A percentile compares a stretch with the other conserved stretches of the same genome.
phyloP scores from a whole-genome alignment of 2,888 invertebrate genomes.

The Cataglyphis cursor region DNA sequence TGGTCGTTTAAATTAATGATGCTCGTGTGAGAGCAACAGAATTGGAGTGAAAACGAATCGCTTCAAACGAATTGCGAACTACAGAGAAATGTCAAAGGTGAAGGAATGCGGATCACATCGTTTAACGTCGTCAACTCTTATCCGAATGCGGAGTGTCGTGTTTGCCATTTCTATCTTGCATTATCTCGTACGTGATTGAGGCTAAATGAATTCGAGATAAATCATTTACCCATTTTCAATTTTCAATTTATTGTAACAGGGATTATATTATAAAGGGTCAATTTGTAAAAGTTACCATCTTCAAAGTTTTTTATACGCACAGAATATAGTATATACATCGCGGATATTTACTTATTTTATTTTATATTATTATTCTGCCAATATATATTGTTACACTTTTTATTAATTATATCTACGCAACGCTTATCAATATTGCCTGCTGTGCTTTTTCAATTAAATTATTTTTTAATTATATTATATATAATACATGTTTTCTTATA shows the following conservation, averaged over 20 bases:
- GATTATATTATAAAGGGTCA: not conserved
- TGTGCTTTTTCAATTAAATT: not conserved
- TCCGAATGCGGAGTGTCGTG: not conserved
- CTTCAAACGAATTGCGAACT: conserved; percentile 59
- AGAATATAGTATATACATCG: not conserved
- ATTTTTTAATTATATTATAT: not conserved
- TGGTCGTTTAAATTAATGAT: conserved; percentile 69
- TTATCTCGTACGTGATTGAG: not conserved
- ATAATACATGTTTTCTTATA: not conserved
- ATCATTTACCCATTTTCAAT: not conserved
- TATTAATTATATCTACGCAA: not conserved
- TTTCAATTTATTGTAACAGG: not conserved
- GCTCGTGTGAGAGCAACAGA: conserved; percentile 56
- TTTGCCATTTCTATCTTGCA: not conserved
- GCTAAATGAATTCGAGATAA: not conserved
- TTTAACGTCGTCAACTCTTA: conserved; percentile 18
- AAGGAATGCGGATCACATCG: conserved; percentile 45
- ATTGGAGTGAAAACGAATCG: conserved; percentile 55
- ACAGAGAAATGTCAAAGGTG: conserved; percentile 60
- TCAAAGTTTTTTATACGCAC: not conserved
- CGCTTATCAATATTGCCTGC: not conserved
- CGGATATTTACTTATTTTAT: not conserved
- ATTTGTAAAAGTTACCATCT: not conserved
- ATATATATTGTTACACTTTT: not conserved
- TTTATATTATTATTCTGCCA: not conserved